Base-by-base conservation (phyloP, 2,888 invertebrate genomes). In the Agrilus cyanescens region DNA sequence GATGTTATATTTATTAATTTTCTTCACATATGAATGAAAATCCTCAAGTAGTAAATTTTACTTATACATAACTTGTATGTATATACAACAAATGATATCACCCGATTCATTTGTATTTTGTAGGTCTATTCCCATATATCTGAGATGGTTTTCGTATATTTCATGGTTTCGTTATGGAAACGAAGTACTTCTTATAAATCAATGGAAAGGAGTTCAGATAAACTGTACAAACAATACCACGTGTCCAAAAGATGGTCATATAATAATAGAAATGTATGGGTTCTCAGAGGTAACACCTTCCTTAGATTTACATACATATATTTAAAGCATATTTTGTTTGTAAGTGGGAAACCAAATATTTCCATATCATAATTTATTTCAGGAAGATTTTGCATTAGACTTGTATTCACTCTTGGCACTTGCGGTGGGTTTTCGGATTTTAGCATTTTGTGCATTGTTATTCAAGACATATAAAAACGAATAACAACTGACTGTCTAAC, bases 111-210 rank as follows among this genome's bases (percentile, higher is more conserved):
- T 25, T 25, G 25, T 25, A 25, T 4, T 44, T 58, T 59, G 15
- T 57, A 86, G 86, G 2, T 89, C 90, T 0, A 83, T 90, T 15
- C 91, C 91, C 0, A 66, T 74, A 0, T 91, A 89, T 60, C 79
- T 91, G 44, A 74, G 80, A 51, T 91, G 90, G 90, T 69, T 90
- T 48, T 85, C 87, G 1, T 85, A 88, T 63, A 65, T 91, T 12
- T 91, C 91, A 0, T 93, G 93, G 93, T 91, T 93, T 68, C 80
- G 85, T 43, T 93, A 90, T 64, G 88, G 88, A 20, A 90, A 90
- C 64, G 91, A 93, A 63, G 88, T 89, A 0, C 67, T 93, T 13
- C 70, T 87, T 40, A 78, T 93, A 43, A 93, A 91, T 69, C 93
- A 94, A 60, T 93, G 93, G 93, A 63, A 76, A 0, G 80, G 83